Evolutionary conservation across 2,113 vertebrate species (phyloP), one percentile per base, ranked within the genome.

Genomic region (Chloebia gouldiae): DNA sequence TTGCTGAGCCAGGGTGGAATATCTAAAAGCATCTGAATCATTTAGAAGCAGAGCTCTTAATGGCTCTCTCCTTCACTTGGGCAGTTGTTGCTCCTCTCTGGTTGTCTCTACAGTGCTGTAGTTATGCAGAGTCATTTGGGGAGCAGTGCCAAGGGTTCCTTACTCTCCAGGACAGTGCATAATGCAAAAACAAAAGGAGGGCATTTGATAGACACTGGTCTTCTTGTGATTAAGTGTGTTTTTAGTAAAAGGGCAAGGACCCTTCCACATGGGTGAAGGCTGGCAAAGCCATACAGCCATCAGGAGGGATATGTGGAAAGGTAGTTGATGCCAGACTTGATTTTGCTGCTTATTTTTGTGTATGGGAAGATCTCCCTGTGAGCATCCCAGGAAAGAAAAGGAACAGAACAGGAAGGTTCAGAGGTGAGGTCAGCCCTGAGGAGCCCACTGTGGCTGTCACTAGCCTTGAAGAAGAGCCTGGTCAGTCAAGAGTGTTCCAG

Each of bases 11-110:
- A 59, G 70, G 66, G 66, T 77, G 63, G 61, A 89, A 72, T 65
- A 75, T 90, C 70, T 92, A 33, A 95, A 95, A 94, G 89, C 63
- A 54, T 89, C 78, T 86, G 59, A 95, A 90, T 95, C 61, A 77
- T 92, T 94, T 85, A 92, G 81, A 53, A 89, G 91, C 50, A 28
- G 33, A 73, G 50, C 51, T 85, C 75, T 72, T 92, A 82, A 35
- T 77, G 87, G 60, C 51, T 76, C 70, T 92, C 49, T 84, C 69
- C 70, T 80, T 82, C 66, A 31, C 54, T 50, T 80, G 63, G 35
- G 50, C 47, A 30, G 10, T 57, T 54, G 81, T 42, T 90, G 71
- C 39, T 91, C 10, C 47, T 79, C 33, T 71, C 22, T 61, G 2
- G 33, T 47, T 87, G 63, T 75, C 44, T 54, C 60, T n/a, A 1